Base-by-base conservation (phyloP, 2,888 invertebrate genomes). In the Ectemnius cavifrons region DNA sequence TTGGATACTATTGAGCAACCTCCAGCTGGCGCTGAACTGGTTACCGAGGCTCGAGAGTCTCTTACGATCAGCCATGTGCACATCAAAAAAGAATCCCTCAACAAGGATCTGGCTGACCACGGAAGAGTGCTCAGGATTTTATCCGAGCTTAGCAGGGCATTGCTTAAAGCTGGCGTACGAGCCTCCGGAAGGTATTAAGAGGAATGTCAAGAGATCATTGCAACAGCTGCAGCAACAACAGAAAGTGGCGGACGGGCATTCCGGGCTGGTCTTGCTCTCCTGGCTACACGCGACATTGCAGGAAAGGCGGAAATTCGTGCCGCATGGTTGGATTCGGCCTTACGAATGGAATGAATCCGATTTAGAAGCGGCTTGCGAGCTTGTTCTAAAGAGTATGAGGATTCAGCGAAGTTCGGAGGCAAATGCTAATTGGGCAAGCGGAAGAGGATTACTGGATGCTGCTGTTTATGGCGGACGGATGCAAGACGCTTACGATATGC, bases 291-390 rank as follows among this genome's bases (percentile, higher is more conserved):
- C 99, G 0, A 92, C 98, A 14, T 93, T 98, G 65, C 96, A 96
- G 89, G 99, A 99, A 91, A 93, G 99, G 56, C 93, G 99, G 72
- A 96, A 88, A 58, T 91, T 90, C 60, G 86, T 90, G 3, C 89
- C 91, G 67, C 86, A 89, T 87, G 96, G 97, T 0, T 98, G 97
- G 97, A 95, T 95, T 0, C 96, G 95, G 88, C 94, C 94, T 88
- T 98, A 98, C 91, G 97, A 98, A 87, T 98, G 98, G 91, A 95
- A 95, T 65, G 94, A 95, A 83, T 93, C 95, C 0, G 98, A 98
- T 90, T 92, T 97, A 0, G 93, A 94, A 64, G 95, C 96, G 4
- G 96, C 95, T 0, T 92, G 94, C 52, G 94, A 95, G 76, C 92
- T 95, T 57, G 92, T 93, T 0, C 91, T 92, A 0, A 85, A 87